Evolutionary conservation across 2,113 vertebrate species (phyloP).

Genomic region (Egretta garzetta): DNA sequence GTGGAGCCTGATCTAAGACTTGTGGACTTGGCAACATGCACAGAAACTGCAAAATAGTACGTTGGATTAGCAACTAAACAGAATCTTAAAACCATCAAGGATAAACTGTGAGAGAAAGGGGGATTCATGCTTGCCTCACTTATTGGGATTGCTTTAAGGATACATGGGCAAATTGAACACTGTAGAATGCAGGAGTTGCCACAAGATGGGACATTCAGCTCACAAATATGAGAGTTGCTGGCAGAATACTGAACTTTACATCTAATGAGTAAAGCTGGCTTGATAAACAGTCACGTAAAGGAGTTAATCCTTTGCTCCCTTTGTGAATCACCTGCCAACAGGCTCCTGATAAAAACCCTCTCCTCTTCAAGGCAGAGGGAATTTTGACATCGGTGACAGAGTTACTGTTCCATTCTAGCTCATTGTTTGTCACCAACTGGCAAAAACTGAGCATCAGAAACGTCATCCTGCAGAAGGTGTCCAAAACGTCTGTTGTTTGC

Average conservation of each 20-base stretch:
- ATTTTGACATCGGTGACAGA: not conserved
- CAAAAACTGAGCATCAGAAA: not conserved
- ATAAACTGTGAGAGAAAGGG: not conserved
- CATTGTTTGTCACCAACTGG: not conserved
- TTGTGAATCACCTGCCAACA: not conserved
- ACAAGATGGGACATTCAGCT: slow-evolving; percentile 62
- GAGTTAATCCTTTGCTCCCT: not conserved
- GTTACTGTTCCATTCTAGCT: not conserved
- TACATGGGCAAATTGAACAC: not conserved
- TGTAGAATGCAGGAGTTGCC: slow-evolving; percentile 57
- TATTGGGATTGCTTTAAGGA: not conserved
- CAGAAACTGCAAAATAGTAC: slow-evolving; percentile 52
- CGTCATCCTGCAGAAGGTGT: not conserved
- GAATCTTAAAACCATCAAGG: not conserved
- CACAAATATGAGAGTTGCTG: slow-evolving; percentile 13
- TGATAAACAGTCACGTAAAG: not conserved
- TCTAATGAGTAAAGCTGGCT: slow-evolving; percentile 20
- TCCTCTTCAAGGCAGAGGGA: not conserved
- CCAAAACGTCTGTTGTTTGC: not conserved
- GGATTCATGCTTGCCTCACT: not conserved
- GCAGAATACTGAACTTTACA: slow-evolving; percentile 32
- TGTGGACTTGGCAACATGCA: not conserved
- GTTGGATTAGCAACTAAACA: not conserved
- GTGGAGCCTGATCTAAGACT: slow-evolving; percentile 26
- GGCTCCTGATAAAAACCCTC: not conserved